Evolutionary conservation across 2,113 vertebrate genomes (phyloP), one percentile per base, ranked within the genome.

Genomic region (Recurvirostra avosetta): DNA sequence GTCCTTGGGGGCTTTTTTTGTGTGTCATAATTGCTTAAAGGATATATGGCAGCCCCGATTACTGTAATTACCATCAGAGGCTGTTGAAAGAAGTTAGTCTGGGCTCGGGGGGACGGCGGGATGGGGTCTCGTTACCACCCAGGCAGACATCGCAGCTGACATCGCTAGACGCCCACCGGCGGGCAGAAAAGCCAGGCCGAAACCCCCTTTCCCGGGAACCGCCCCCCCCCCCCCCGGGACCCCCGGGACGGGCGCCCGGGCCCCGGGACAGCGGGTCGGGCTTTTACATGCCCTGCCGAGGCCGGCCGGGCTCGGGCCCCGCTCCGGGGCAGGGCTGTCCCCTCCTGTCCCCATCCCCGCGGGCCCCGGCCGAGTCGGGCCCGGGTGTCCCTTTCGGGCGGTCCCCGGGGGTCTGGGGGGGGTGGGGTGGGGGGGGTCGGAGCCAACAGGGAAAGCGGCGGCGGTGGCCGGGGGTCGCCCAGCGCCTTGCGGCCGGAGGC

Each of bases 11-110:
- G 96, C 93, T 98, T 92, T 96, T 98, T 98, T 98, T 99, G 98
- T 99, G 96, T 97, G 96, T 98, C 95, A 97, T 99, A 99, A 99
- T 99, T 99, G 98, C 98, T 98, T 98, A 98, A 98, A 99, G 95
- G 98, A 98, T 99, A 99, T 98, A 98, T 99, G 99, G 98, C 99
- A 99, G 98, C 98, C 98, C 99, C 98, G 98, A 99, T 99, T 99
- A 99, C 98, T 98, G 98, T 99, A 99, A 99, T 99, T 98, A 99
- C 98, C 98, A 98, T 99, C 99, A 98, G 97, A 97, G 98, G 96
- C 97, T 98, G 98, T 98, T 98, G 98, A 98, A 99, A 98, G 98
- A 98, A 98, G 97, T 98, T 98, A 98, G 98, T 95, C 97, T 91
- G 95, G 97, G 93, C 98, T 98, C 97, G 77, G 96, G 88, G 91